Conservation (phyloP, 2,888 invertebrate genomes). For the Julus scandinavius region DNA sequence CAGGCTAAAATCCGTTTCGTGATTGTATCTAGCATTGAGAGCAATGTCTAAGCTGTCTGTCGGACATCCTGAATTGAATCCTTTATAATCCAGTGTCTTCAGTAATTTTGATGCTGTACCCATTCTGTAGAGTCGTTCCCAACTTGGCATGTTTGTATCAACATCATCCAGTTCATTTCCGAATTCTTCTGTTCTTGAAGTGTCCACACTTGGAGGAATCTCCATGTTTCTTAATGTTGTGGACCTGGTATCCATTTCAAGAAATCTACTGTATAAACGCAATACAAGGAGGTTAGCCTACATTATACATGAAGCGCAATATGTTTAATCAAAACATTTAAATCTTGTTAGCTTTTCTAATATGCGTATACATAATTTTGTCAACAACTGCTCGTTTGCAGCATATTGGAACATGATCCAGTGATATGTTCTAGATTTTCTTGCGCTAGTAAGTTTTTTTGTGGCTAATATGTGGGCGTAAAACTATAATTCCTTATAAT, state of each 20-base stretch:
- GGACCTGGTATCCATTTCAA: not conserved
- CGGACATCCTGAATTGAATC: not conserved
- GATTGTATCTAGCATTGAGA: conserved; percentile 20
- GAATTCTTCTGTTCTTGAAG: not conserved
- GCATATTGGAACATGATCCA: no score
- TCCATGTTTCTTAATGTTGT: not conserved
- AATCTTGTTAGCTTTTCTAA: not conserved
- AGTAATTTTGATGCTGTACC: not conserved
- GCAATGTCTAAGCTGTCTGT: conserved; percentile 48
- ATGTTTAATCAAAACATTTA: not conserved
- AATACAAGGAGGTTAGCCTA: no score
- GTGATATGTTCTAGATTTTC: not conserved
- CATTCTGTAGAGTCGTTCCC: conserved; percentile 47
- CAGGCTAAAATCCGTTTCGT: conserved; percentile 40
- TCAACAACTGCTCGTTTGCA: no score
- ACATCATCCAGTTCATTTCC: conserved; percentile 5
- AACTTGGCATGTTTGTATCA: conserved; percentile 12
- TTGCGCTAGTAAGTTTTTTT: no score
- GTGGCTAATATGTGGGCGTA: no score
- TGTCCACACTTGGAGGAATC: not conserved
- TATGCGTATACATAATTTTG: not conserved
- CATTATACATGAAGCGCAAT: no score
- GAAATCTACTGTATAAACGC: no score
- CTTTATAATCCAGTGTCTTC: conserved; percentile 11
- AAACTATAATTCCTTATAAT: no score